phyloP scores from a whole-genome alignment of 2,797 vertebrate species.

The Leptoclinus maculatus region DNA sequence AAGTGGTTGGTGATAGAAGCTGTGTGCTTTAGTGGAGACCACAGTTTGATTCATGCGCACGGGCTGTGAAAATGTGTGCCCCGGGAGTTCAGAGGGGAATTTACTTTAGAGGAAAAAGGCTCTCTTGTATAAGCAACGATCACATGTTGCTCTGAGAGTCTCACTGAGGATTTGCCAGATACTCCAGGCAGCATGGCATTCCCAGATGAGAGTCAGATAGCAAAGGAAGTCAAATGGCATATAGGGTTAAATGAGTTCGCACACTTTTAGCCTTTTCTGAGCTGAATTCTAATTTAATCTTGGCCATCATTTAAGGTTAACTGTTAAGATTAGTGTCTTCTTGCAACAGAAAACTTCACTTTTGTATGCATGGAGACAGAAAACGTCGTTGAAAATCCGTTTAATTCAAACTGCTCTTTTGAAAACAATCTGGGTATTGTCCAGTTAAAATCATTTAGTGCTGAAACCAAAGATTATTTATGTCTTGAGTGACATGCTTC shows the following conservation, averaged over 20 bases:
- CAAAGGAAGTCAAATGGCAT: background rate
- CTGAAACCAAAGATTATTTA: background rate
- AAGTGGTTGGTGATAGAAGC: background rate
- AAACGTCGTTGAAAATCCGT: background rate
- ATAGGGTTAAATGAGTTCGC: background rate
- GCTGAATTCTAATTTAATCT: background rate
- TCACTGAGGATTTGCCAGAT: slow-evolving; percentile 2
- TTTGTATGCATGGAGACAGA: background rate
- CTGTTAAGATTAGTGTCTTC: background rate
- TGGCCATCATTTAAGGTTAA: background rate
- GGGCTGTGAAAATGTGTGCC: slow-evolving; percentile 45
- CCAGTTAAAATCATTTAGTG: background rate
- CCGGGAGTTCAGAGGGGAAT: slow-evolving; percentile 48
- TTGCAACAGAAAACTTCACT: background rate
- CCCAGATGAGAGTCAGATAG: slow-evolving; percentile 19
- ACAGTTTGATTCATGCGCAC: slow-evolving; percentile 30
- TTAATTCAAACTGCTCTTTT: background rate
- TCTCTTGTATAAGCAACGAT: slow-evolving; percentile 59
- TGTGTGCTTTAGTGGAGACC: slow-evolving; percentile 3
- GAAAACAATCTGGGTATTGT: background rate
- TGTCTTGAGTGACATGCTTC: background rate
- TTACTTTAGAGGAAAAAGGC: slow-evolving; percentile 60
- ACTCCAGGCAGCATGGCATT: slow-evolving; percentile 13
- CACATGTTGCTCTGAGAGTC: slow-evolving; percentile 65
- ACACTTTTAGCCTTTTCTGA: background rate